Percentiles rank a stretch among this genome's conserved stretches.
These are phyloP conservation scores for Coryphaenoides rupestris DNA, from an alignment of 2,113 vertebrate species.

Conservation along the genomic window DNA sequence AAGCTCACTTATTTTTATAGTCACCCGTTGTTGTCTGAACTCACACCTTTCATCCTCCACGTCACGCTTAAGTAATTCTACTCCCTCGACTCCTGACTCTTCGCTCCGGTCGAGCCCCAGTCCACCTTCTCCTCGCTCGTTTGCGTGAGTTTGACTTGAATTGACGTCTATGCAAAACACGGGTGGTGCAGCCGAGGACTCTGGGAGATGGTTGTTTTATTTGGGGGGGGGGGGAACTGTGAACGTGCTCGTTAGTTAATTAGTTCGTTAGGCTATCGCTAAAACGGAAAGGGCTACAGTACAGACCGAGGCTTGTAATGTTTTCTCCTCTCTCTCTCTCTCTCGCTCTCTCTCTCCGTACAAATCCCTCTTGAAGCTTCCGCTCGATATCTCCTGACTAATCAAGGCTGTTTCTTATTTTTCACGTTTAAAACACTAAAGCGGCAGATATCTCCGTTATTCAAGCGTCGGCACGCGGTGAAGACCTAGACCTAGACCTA, in stretches of 20 bases:
- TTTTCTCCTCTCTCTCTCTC: too few species aligned
- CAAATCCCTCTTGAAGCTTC: too few species aligned
- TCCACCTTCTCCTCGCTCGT: slow-evolving; percentile 24
- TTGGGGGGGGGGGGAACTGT: too few species aligned
- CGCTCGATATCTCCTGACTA: too few species aligned
- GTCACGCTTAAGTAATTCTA: slow-evolving; percentile 7
- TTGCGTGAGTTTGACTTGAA: slow-evolving; percentile 72
- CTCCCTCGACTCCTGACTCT: too few species aligned
- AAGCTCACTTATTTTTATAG: slow-evolving; percentile 72
- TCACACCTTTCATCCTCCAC: slow-evolving; percentile 21
- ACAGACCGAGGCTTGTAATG: background rate
- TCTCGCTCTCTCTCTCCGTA: too few species aligned
- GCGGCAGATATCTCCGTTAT: too few species aligned
- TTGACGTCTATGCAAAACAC: slow-evolving; percentile 73
- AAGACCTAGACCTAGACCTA: too few species aligned
- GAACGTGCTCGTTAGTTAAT: slow-evolving; percentile 15
- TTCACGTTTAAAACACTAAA: too few species aligned
- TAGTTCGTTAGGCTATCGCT: slow-evolving; percentile 24
- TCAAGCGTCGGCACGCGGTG: too few species aligned
- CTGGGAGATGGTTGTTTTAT: slow-evolving; percentile 17
- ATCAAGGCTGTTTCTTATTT: too few species aligned
- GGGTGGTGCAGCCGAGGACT: slow-evolving; percentile 33
- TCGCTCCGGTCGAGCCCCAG: background rate
- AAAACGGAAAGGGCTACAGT: slow-evolving; percentile 46
- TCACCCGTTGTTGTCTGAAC: slow-evolving; percentile 40